Conservation (phyloP, 2,113 vertebrate genomes). For the Paramormyrops kingsleyae region DNA sequence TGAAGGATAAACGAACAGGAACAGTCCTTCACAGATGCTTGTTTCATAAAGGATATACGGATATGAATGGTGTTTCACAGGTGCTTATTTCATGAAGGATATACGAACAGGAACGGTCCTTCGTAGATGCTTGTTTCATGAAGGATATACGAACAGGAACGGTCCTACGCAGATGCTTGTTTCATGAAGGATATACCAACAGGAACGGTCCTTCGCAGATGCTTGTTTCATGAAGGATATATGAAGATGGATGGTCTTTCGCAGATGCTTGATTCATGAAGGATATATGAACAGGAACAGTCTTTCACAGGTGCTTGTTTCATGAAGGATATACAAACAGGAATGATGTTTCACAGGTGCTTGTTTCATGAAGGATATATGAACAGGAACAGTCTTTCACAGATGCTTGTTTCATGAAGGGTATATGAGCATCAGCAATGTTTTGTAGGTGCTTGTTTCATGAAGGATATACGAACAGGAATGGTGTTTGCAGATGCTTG, state of each 20-base stretch:
- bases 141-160: neutral
- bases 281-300: too few relatives aligned
- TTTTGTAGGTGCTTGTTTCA: too few relatives aligned
- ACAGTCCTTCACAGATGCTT: too few relatives aligned
- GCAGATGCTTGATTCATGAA: neutral
- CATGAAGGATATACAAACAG: too few relatives aligned
- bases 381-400: neutral
- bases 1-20: neutral
- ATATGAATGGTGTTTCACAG: too few relatives aligned
- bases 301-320: too few relatives aligned
- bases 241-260: neutral
- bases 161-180: neutral
- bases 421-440: fast-evolving
- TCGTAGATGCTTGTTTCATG: neutral
- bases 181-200: neutral
- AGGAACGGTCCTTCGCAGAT: neutral
- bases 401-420: neutral
- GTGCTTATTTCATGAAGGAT: too few relatives aligned
- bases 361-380: neutral
- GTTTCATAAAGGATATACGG: neutral
- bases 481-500: neutral
- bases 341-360: too few relatives aligned
- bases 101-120: too few relatives aligned
- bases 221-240: neutral
- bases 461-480: neutral